Evolutionary conservation across 1,140 invertebrate genomes (phyloP).

Genomic region (Frieseomelitta varia): DNA sequence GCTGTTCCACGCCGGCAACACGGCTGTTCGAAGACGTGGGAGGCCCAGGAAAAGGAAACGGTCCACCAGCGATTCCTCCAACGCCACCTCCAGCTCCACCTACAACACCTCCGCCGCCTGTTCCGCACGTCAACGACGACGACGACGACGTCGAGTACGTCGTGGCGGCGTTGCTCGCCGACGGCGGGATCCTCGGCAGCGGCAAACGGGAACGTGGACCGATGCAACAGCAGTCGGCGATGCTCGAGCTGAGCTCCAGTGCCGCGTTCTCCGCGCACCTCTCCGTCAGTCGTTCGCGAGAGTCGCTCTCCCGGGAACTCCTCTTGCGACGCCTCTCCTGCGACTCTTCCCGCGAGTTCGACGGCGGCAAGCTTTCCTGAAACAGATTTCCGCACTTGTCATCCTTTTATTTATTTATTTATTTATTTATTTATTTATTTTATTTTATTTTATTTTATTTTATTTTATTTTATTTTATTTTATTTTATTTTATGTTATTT

Average conservation of each 20-base stretch:
- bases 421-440: no score
- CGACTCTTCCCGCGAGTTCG: constrained; percentile 68
- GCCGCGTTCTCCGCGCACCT: constrained; percentile 59
- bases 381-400: not conserved
- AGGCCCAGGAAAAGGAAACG: constrained; percentile 60
- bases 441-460: not conserved
- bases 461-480: not conserved
- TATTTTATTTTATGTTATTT: not conserved
- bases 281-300: constrained; percentile 71
- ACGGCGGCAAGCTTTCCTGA: constrained; percentile 73
- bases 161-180: constrained; percentile 18
- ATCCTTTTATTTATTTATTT: not conserved
- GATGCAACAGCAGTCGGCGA: constrained; percentile 78
- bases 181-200: constrained; percentile 67
- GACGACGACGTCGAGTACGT: constrained; percentile 1
- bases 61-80: constrained; percentile 44
- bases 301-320: constrained; percentile 69
- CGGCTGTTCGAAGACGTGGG: constrained; percentile 53
- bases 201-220: constrained; percentile 75
- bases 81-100: constrained; percentile 48
- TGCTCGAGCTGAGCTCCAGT: constrained; percentile 68
- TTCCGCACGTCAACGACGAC: constrained; percentile 31
- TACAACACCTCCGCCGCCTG: constrained; percentile 28
- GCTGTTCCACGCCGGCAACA: constrained; percentile 48
- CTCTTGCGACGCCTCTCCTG: constrained; percentile 69